phyloP scores from a whole-genome alignment of 1,140 invertebrate genomes.

The Oreohelix idahoensis region DNA sequence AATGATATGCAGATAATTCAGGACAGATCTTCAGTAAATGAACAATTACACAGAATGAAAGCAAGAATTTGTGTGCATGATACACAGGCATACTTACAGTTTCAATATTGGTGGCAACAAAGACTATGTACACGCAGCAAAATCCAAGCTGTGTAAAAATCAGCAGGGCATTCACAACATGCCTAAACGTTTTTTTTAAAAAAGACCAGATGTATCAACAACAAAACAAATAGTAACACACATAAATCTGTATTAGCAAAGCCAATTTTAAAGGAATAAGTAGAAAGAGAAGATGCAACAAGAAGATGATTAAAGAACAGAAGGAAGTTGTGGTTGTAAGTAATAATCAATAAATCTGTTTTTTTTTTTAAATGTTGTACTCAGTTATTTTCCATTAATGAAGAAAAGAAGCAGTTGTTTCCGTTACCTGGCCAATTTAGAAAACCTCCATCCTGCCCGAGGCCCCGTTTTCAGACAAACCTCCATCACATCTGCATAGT shows the following conservation, averaged over 20 bases:
- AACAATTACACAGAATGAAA: no score
- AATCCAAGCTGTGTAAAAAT: slow-evolving; percentile 95
- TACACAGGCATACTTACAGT: not conserved
- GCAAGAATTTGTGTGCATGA: no score
- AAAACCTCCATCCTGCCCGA: slow-evolving; percentile 25
- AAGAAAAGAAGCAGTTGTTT: not conserved
- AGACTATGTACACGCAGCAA: slow-evolving; percentile 97
- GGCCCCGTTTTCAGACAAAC: slow-evolving; percentile 48
- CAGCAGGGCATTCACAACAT: slow-evolving; percentile 78
- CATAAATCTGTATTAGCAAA: no score
- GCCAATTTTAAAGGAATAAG: no score
- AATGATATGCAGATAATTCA: no score
- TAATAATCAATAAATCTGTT: no score
- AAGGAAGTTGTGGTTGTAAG: no score
- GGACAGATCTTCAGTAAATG: no score
- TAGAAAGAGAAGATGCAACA: no score
- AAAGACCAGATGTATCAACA: not conserved
- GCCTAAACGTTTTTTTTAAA: slow-evolving; percentile 49
- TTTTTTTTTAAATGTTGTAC: not conserved
- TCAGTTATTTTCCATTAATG: not conserved
- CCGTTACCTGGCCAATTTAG: slow-evolving; percentile 39
- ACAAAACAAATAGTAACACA: not conserved
- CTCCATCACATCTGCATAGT: slow-evolving; percentile 58
- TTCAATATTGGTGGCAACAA: slow-evolving; percentile 73
- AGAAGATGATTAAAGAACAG: no score